Conservation (phyloP, 53 echinoderm and acorn worm species). For the Henricia sp. region DNA sequence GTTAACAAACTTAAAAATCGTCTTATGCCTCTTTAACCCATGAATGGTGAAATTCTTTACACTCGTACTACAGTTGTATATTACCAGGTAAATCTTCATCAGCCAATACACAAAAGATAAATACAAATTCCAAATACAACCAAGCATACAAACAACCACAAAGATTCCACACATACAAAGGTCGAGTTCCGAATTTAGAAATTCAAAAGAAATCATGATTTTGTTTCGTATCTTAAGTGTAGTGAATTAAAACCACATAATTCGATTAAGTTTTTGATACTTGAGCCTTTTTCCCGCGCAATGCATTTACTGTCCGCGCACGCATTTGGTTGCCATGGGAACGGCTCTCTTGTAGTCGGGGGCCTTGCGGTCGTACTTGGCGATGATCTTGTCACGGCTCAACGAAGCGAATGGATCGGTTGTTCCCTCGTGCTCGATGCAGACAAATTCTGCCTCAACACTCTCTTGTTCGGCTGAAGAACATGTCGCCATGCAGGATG, state of each 20-base stretch:
- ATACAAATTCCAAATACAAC: conserved; percentile 4
- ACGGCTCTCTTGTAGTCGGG: conserved; percentile 39
- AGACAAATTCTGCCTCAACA: conserved; percentile 49
- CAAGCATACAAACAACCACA: too few species aligned
- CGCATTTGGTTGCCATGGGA: conserved; percentile 14
- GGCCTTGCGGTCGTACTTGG: conserved; percentile 13
- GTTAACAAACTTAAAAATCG: too few species aligned
- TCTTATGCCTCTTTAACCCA: not conserved
- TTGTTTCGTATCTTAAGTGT: not conserved
- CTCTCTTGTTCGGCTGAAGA: not conserved
- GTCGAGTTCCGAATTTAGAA: not conserved
- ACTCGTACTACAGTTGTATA: too few species aligned
- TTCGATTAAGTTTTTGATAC: too few species aligned
- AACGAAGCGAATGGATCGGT: not conserved
- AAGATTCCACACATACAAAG: not conserved
- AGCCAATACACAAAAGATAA: conserved; percentile 5
- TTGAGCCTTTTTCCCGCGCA: not conserved
- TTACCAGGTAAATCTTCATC: too few species aligned
- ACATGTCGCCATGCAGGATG: conserved; percentile 53
- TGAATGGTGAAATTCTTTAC: not conserved
- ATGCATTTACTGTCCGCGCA: not conserved
- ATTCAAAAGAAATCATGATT: not conserved
- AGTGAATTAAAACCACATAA: not conserved
- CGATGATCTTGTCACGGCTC: conserved; percentile 22
- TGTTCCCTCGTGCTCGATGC: conserved; percentile 26